Evolutionary conservation across 1,140 invertebrate species (phyloP), one percentile per base, ranked within the genome.

Genomic region (Saccostrea cuccullata): DNA sequence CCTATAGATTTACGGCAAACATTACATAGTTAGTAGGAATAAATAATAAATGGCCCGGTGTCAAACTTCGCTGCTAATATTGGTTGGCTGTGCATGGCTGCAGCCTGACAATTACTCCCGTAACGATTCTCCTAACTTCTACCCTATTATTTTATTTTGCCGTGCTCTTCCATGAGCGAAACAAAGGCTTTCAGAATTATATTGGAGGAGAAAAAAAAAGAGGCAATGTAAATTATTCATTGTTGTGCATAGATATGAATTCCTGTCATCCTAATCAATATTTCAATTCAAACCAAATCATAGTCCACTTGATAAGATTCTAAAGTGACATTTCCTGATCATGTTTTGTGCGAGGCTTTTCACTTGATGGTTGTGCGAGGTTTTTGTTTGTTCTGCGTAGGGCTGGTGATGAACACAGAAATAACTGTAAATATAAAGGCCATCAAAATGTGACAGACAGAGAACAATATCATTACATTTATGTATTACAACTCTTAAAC

Each of bases 181-280:
- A 77, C 70, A 77, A 77, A 30, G 70, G 70, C 9, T 77, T 77
- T 77, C 70, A 77, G 70, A 77, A 77, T 77, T 30, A 77, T 77
- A 77, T 77, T 77, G 23, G 70, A 67, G 60, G 70, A 77, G 70
- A 77, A n/a, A 36, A 36, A 77, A 77, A 77, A 77, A 77, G 30
- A 30, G 70, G 70, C 26, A 30, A 26, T 77, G 70, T 77, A 77
- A 77, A 77, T 77, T 77, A 77, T 77, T 77, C 70, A 77, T 77
- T 77, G 70, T 77, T 77, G 70, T 77, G 70, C 70, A 77, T 77
- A 77, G 70, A 77, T 77, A 77, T 77, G 70, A 77, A 77, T 77
- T 77, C 70, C 70, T 77, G 70, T 77, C 70, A 77, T 36, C 70
- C 13, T 26, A 77, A 77, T 77, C 70, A 77, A 77, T 77, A 77